Conservation (phyloP, 2,113 vertebrate species). For the Myiagra hebetior region DNA sequence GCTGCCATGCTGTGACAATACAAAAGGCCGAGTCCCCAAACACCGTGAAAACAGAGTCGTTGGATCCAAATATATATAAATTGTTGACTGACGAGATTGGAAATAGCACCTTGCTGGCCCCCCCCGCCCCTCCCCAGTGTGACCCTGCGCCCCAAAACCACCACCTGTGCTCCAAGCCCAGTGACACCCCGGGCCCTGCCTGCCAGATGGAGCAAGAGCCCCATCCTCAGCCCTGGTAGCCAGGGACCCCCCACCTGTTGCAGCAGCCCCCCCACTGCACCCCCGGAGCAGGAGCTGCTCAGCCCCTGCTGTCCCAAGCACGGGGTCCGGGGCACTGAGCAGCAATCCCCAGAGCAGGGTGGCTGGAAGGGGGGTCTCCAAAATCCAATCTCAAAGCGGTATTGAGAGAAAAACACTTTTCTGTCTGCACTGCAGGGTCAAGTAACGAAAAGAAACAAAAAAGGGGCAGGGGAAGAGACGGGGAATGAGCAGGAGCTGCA, state of each 20-base stretch:
- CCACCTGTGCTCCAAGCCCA: neutral
- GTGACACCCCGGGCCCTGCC: neutral
- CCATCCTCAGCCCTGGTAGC: neutral
- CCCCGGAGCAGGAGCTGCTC: neutral
- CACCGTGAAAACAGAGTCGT: slow-evolving; percentile 18
- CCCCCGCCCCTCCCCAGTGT: neutral
- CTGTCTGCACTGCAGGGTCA: slow-evolving; percentile 51
- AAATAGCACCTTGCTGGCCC: slow-evolving; percentile 56
- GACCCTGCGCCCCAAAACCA: neutral
- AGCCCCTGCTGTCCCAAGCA: neutral
- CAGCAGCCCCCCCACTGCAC: neutral
- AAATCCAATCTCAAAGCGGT: slow-evolving; percentile 18
- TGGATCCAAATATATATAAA: slow-evolving; percentile 64
- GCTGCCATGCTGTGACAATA: slow-evolving; percentile 49
- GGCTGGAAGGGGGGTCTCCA: neutral
- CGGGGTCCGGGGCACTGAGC: neutral
- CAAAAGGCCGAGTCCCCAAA: slow-evolving; percentile 46
- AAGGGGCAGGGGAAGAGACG: neutral
- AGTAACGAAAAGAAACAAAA: slow-evolving; percentile 16
- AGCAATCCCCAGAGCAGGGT: neutral
- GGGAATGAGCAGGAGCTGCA: neutral
- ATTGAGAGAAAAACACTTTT: neutral
- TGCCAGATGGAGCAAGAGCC: rapidly evolving
- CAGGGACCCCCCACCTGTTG: neutral
- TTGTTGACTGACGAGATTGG: neutral